Percentiles rank a stretch among this genome's conserved stretches.
These are phyloP conservation scores for Araneus ventricosus DNA, from an alignment of 1,140 invertebrate species.

Conservation along the genomic window DNA sequence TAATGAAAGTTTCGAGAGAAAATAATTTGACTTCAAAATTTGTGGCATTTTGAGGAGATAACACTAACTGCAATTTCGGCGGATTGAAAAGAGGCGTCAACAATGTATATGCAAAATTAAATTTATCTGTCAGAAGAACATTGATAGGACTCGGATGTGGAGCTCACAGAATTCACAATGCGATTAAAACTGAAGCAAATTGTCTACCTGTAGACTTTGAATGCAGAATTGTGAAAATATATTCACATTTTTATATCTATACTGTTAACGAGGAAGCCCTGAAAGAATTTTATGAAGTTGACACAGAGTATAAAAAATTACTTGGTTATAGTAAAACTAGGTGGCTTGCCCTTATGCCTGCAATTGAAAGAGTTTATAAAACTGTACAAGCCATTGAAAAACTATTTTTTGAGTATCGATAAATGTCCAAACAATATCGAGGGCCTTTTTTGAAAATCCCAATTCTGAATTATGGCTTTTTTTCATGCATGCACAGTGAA, in stretches of 20 bases:
- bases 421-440: constrained; percentile 53
- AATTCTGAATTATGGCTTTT: constrained; percentile 31
- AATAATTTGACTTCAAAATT: constrained; percentile 35
- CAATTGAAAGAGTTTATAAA: constrained; percentile 74
- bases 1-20: not conserved
- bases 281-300: constrained; percentile 78
- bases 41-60: not conserved
- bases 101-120: constrained; percentile 39
- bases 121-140: not conserved
- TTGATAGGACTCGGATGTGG: constrained; percentile 41
- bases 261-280: constrained; percentile 77
- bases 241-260: constrained; percentile 78
- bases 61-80: constrained; percentile 20
- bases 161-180: constrained; percentile 54
- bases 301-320: constrained; percentile 76
- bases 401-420: constrained; percentile 52
- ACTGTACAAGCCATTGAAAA: constrained; percentile 42
- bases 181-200: constrained; percentile 76
- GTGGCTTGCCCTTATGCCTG: constrained; percentile 77
- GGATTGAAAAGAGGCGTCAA: constrained; percentile 2
- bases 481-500: not conserved
- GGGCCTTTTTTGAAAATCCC: constrained; percentile 31
- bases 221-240: constrained; percentile 78
- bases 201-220: constrained; percentile 78
- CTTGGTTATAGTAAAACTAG: constrained; percentile 77